phyloP scores from a whole-genome alignment of 2,797 vertebrate species.

The Moxostoma hubbsi region DNA sequence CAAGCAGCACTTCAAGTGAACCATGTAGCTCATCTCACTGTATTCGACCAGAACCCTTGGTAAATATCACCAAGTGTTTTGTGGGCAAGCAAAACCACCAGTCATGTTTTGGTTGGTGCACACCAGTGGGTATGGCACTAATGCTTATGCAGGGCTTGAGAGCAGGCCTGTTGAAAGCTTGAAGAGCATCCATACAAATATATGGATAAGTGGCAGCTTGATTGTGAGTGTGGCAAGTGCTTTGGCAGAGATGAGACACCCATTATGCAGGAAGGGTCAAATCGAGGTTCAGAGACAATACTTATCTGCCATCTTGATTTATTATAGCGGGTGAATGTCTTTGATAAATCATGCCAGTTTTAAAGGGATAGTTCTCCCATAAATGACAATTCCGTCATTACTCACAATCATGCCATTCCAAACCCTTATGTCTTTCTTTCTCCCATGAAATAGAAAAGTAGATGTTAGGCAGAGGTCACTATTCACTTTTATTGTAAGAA shows the following conservation, averaged over 20 bases:
- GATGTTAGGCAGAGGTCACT: not conserved
- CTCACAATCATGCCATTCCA: not conserved
- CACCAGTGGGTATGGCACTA: slow-evolving; percentile 21
- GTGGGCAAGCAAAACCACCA: slow-evolving; percentile 8
- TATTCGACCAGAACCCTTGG: slow-evolving; percentile 12
- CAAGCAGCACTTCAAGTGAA: slow-evolving; percentile 39
- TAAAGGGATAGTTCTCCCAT: not conserved
- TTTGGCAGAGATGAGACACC: slow-evolving; percentile 35
- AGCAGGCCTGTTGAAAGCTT: slow-evolving; percentile 26
- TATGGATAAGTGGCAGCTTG: slow-evolving; percentile 37
- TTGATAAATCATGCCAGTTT: slow-evolving; percentile 18
- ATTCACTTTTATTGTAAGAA: no score
- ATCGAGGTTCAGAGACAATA: slow-evolving; percentile 2
- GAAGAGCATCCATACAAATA: slow-evolving; percentile 15
- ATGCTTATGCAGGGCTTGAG: slow-evolving; percentile 22
- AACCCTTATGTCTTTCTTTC: not conserved
- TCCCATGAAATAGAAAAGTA: no score
- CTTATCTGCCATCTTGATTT: slow-evolving; percentile 19
- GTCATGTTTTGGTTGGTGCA: slow-evolving; percentile 7
- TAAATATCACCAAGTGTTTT: slow-evolving; percentile 12
- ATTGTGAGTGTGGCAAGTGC: slow-evolving; percentile 23
- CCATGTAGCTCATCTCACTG: slow-evolving; percentile 5
- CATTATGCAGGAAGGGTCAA: slow-evolving; percentile 37
- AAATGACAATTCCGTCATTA: no score
- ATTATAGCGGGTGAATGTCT: slow-evolving; percentile 8